Evolutionary conservation across 2,113 vertebrate species (phyloP).

Genomic region (Morone chrysops): DNA sequence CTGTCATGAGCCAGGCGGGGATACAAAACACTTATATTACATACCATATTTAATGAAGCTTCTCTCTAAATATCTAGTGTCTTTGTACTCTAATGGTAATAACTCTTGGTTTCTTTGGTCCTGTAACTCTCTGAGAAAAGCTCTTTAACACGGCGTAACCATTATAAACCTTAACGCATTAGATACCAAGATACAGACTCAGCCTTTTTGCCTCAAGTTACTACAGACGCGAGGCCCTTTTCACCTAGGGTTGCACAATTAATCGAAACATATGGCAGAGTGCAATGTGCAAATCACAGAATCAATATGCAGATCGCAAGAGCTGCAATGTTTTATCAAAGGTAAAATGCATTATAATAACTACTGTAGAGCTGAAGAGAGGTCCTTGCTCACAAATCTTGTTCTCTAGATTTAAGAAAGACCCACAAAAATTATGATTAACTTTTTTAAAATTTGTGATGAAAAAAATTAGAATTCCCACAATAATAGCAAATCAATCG

Average conservation of each 20-base stretch:
- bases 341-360: no score
- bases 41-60: constrained; percentile 25
- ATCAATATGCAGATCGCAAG: no score
- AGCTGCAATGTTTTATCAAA: no score
- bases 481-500: no score
- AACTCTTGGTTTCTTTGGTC: neutral
- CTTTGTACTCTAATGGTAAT: neutral
- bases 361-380: no score
- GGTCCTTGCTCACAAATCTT: no score
- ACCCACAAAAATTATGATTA: no score
- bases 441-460: no score
- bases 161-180: neutral
- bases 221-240: neutral
- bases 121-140: neutral
- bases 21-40: constrained; percentile 11
- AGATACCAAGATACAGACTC: neutral
- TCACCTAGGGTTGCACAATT: neutral
- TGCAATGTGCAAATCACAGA: neutral
- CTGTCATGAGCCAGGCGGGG: neutral
- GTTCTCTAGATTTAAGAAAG: no score
- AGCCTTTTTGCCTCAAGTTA: neutral
- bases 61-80: constrained; percentile 1
- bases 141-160: neutral
- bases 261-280: neutral
- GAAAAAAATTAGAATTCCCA: no score